These are phyloP conservation scores for Atrichornis clamosus DNA, from an alignment of 2,113 vertebrate genomes.

Conservation along the genomic window DNA sequence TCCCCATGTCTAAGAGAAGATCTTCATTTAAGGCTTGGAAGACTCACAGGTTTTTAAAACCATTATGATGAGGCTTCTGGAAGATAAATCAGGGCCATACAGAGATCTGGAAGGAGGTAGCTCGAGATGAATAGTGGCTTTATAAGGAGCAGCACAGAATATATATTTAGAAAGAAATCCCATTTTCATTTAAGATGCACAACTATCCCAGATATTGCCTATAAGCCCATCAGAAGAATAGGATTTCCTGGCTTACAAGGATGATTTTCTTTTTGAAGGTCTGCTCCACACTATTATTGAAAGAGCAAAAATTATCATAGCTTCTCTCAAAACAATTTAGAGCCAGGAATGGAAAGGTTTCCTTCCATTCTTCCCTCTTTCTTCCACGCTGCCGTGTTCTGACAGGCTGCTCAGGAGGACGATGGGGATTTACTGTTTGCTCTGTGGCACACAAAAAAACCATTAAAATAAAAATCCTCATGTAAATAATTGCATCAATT, in stretches of 20 bases:
- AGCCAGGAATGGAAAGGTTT: not conserved
- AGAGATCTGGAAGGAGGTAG: not conserved
- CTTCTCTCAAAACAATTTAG: not conserved
- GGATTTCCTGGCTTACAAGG: not conserved
- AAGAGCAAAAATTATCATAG: not conserved
- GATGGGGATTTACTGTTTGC: not conserved
- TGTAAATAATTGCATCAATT: slow-evolving; percentile 43
- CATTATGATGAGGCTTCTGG: not conserved
- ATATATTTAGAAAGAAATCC: not conserved
- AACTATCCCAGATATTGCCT: not conserved
- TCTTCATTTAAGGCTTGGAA: not conserved
- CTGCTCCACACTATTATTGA: not conserved
- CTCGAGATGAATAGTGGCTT: not conserved
- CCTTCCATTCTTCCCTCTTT: not conserved
- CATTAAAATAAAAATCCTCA: not conserved
- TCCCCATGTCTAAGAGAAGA: not conserved
- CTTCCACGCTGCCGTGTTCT: not conserved
- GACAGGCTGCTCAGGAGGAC: not conserved
- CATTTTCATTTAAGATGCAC: not conserved
- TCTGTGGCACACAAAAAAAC: not conserved
- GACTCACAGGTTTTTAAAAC: not conserved
- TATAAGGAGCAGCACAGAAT: not conserved
- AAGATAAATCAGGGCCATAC: not conserved
- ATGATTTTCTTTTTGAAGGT: not conserved
- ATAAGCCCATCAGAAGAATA: not conserved